Percentiles rank a stretch among this genome's conserved stretches.
These are phyloP conservation scores for Oreochromis aureus DNA, from an alignment of 2,113 vertebrate genomes.

Conservation along the genomic window DNA sequence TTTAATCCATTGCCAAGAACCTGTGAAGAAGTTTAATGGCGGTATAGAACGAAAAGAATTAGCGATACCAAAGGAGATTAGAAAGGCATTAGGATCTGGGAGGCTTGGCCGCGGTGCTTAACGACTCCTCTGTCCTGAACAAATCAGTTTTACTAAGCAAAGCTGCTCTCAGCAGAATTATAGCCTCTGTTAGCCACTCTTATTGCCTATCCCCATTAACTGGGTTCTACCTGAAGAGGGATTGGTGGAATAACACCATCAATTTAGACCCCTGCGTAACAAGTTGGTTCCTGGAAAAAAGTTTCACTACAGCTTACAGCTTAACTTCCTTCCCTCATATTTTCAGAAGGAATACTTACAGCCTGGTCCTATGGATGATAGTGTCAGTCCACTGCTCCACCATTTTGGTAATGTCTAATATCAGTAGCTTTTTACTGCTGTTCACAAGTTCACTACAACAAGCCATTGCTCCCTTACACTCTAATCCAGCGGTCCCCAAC, in stretches of 20 bases:
- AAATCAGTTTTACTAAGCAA: constrained; percentile 59
- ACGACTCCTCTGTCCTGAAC: constrained; percentile 57
- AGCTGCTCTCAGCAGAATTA: constrained; percentile 60
- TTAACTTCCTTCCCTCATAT: neutral
- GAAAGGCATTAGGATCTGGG: constrained; percentile 58
- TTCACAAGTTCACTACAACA: neutral
- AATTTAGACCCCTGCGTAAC: constrained; percentile 25
- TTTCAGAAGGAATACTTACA: neutral
- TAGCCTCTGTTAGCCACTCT: constrained; percentile 49
- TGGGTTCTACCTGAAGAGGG: constrained; percentile 47
- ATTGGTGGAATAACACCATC: constrained; percentile 44
- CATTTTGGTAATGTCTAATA: neutral
- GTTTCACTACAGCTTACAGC: neutral
- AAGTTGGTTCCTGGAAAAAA: constrained; percentile 9
- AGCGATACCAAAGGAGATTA: constrained; percentile 63
- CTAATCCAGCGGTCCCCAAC: neutral
- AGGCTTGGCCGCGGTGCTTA: constrained; percentile 41
- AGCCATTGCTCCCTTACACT: neutral
- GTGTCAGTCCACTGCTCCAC: neutral
- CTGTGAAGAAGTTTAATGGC: constrained; percentile 61
- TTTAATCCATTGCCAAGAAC: constrained; percentile 59
- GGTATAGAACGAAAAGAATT: constrained; percentile 57
- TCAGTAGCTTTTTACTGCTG: neutral
- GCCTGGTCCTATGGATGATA: neutral
- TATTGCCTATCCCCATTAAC: constrained; percentile 60